A percentile compares a stretch with the other conserved stretches of the same genome.
These are phyloP conservation scores for Diploscapter pachys DNA, from an alignment of 1,140 invertebrate genomes.

Conservation along the genomic window DNA sequence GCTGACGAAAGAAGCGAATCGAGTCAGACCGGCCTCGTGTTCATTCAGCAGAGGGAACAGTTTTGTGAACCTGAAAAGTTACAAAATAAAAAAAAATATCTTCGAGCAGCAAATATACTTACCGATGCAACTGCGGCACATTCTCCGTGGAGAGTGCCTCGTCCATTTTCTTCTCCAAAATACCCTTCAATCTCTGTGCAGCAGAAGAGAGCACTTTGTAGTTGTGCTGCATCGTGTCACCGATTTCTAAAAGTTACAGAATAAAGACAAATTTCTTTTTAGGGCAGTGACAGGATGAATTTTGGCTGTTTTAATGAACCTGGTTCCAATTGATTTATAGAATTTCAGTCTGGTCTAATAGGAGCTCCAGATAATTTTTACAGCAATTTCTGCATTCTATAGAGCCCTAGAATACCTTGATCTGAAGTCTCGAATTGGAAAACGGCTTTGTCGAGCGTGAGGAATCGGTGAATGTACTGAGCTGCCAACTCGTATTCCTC, in stretches of 20 bases:
- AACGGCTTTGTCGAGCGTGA: slow-evolving; percentile 87
- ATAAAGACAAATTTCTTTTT: slow-evolving; percentile 62
- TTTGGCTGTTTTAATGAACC: too few species aligned
- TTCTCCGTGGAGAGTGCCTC: slow-evolving; percentile 85
- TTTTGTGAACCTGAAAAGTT: slow-evolving; percentile 67
- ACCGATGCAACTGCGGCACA: slow-evolving; percentile 67
- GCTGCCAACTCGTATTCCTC: slow-evolving; percentile 81
- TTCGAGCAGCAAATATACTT: background rate
- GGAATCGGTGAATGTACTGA: slow-evolving; percentile 86
- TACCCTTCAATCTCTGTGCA: slow-evolving; percentile 71
- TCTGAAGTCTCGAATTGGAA: slow-evolving; percentile 65
- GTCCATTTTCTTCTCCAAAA: slow-evolving; percentile 80
- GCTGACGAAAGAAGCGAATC: slow-evolving; percentile 86
- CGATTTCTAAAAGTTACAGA: slow-evolving; percentile 36
- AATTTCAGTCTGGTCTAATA: slow-evolving; percentile 66
- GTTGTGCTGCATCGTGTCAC: slow-evolving; percentile 48
- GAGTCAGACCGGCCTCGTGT: slow-evolving; percentile 81
- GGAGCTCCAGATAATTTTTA: too few species aligned
- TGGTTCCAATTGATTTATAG: too few species aligned
- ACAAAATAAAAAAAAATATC: too few species aligned
- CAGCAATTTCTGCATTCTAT: background rate
- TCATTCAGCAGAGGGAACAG: slow-evolving; percentile 91
- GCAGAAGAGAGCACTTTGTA: slow-evolving; percentile 78
- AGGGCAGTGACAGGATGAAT: too few species aligned
- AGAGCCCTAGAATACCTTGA: slow-evolving; percentile 11